Conservation (phyloP, 2,113 vertebrate species). For the Calypte anna region DNA sequence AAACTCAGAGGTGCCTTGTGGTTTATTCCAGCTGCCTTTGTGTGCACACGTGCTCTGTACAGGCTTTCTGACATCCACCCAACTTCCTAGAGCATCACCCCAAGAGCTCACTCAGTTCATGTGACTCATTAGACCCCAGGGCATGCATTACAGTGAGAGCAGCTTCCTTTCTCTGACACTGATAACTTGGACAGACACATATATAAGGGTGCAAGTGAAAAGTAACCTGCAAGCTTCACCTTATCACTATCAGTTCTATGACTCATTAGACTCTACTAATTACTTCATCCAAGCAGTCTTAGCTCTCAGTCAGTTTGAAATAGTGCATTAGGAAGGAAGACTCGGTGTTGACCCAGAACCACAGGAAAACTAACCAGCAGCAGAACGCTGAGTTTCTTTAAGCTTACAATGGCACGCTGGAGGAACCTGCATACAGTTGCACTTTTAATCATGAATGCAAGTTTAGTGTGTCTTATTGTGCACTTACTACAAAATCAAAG, state of each 20-base stretch:
- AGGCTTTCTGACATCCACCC: background rate
- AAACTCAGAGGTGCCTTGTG: background rate
- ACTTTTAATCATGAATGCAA: background rate
- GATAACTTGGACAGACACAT: background rate
- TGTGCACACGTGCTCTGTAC: background rate
- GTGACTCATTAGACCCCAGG: no score
- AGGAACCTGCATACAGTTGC: background rate
- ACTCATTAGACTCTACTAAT: background rate
- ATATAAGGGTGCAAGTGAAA: background rate
- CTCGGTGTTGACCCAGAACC: background rate
- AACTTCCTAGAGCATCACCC: background rate
- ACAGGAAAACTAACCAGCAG: background rate
- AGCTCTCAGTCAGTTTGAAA: background rate
- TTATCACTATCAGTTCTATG: background rate
- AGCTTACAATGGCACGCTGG: background rate
- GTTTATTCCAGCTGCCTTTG: background rate
- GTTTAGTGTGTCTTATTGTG: slow-evolving; percentile 8
- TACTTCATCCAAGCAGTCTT: background rate
- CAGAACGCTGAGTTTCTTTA: background rate
- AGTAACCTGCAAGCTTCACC: background rate
- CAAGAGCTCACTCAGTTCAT: background rate
- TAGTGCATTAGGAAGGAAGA: background rate
- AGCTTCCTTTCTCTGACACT: no score
- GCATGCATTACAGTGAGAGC: background rate
- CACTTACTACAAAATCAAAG: background rate